Percentiles rank a stretch among this genome's conserved stretches.
phyloP scores from a whole-genome alignment of 2,113 vertebrate genomes.

The Tachysurus vachellii region DNA sequence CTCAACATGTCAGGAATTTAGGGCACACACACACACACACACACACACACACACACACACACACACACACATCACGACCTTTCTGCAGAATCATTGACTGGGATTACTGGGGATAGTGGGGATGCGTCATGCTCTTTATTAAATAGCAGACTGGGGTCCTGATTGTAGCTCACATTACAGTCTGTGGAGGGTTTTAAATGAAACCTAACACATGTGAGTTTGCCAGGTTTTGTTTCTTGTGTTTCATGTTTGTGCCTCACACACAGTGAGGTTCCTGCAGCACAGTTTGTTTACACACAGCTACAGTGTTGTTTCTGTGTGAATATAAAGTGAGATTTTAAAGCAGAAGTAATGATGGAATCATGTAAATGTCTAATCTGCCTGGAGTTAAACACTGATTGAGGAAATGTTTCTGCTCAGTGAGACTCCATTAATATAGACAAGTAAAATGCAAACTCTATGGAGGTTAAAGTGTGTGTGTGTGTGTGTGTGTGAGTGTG shows the following conservation, averaged over 20 bases:
- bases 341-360: neutral
- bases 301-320: neutral
- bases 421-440: neutral
- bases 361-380: neutral
- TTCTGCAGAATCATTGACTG: too few relatives aligned
- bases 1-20: conserved; percentile 47
- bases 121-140: neutral
- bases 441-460: neutral
- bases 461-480: neutral
- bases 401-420: neutral
- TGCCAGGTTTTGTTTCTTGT: neutral
- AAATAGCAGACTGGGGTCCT: too few relatives aligned
- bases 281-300: neutral
- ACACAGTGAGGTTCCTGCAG: neutral
- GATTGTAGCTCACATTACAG: neutral
- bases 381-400: neutral
- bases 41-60: conserved; percentile 29
- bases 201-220: neutral
- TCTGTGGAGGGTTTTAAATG: neutral
- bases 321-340: neutral
- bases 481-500: conserved; percentile 1
- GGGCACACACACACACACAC: conserved; percentile 24
- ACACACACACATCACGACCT: conserved; percentile 10
- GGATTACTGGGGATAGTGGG: neutral
- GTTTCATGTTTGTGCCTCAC: neutral